phyloP scores from a whole-genome alignment of 2,797 vertebrate genomes.

The Myripristis jacobus region DNA sequence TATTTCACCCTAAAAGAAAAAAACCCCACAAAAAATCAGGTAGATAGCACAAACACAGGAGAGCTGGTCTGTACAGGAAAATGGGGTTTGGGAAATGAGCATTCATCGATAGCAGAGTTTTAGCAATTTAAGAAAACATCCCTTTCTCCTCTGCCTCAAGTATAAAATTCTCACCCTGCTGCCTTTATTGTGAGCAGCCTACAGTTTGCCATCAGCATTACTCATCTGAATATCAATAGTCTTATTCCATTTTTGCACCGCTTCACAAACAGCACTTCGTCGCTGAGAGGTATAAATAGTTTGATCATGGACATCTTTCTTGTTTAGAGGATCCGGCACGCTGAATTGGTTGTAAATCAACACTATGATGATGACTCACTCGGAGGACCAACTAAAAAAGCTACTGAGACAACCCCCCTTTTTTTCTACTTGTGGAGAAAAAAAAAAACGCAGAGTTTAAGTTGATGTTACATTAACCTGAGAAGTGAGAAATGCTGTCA shows the following conservation, averaged over 20 bases:
- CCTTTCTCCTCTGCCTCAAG: not conserved
- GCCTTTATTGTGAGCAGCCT: not conserved
- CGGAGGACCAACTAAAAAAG: not conserved
- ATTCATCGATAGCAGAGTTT: not conserved
- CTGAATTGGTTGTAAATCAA: not conserved
- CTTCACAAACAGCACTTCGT: not conserved
- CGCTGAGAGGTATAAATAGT: not conserved
- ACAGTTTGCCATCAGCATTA: not conserved
- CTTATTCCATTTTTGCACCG: not conserved
- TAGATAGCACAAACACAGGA: not conserved
- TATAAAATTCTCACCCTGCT: not conserved
- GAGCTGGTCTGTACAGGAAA: not conserved
- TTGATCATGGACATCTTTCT: not conserved
- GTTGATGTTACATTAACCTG: not conserved
- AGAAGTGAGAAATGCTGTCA: not conserved
- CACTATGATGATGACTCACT: not conserved
- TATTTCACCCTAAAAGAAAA: not conserved
- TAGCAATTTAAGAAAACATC: not conserved
- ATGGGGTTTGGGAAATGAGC: conserved; percentile 5
- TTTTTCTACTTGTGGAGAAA: not conserved
- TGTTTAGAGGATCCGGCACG: not conserved
- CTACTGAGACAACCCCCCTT: no score
- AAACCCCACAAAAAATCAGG: no score
- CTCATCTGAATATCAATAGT: not conserved
- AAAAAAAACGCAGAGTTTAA: no score